A percentile compares a stretch with the other conserved stretches of the same genome.
phyloP scores from a whole-genome alignment of 1,140 invertebrate species.

The Drosophila baimaii region DNA sequence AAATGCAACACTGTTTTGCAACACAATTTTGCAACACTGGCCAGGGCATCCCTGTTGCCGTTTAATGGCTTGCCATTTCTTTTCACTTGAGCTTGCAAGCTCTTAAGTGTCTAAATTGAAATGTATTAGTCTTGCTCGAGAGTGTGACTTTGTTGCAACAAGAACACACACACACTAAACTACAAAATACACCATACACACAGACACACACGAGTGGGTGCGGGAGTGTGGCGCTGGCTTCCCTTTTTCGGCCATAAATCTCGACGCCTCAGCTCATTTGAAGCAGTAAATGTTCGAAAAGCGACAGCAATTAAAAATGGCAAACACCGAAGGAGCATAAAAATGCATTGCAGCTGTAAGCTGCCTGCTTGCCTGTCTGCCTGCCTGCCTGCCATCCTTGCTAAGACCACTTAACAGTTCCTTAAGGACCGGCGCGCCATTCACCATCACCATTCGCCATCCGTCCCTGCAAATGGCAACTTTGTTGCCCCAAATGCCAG shows the following conservation, averaged over 20 bases:
- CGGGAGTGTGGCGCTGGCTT: constrained; percentile 5
- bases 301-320: constrained; percentile 77
- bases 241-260: constrained; percentile 61
- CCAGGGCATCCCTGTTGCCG: not conserved
- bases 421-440: constrained; percentile 34
- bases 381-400: constrained; percentile 10
- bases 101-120: constrained; percentile 56
- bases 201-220: not conserved
- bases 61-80: constrained; percentile 33
- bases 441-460: not conserved
- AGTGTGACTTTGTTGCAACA: constrained; percentile 64
- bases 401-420: constrained; percentile 60
- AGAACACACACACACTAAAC: constrained; percentile 43
- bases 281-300: constrained; percentile 77
- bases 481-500: constrained; percentile 41
- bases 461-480: constrained; percentile 7
- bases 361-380: too few relatives aligned
- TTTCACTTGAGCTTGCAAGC: constrained; percentile 22
- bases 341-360: constrained; percentile 39
- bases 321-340: constrained; percentile 71
- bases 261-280: constrained; percentile 74
- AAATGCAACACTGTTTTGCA: constrained; percentile 44
- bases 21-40: constrained; percentile 36
- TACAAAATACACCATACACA: constrained; percentile 47
- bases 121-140: constrained; percentile 44